Base-by-base conservation (phyloP, 2,888 invertebrate genomes). In the Lithophane leautieri region DNA sequence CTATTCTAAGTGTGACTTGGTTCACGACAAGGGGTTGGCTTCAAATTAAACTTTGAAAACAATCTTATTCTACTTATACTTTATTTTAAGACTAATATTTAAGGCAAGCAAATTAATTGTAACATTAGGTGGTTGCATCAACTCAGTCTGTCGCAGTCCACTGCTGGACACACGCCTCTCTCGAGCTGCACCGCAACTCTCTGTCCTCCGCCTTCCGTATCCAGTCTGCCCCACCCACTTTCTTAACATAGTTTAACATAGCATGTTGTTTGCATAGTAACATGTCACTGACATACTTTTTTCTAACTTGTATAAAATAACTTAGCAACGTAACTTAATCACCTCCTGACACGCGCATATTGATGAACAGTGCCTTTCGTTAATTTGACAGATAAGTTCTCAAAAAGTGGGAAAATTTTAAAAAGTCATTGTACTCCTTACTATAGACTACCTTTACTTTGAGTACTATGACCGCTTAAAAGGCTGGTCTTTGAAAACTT, bases 41-140 rank as follows among this genome's bases (percentile, higher is more conserved):
- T 47, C 28, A 52, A 61, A 61, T n/a, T 28, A 47, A 74, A 52
- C 42, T 8, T 44, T 56, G 22, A 19, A 14, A 25, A 40, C 14
- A 4, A 80, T 54, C 11, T 61, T 71, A 40, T 25, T 25, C 16
- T 34, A 61, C 50, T 65, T 16, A 47, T 2, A 34, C 25, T 7
- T 58, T 44, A 28, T 50, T 52, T 6, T 12, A 25, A 47, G 42
- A 34, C 6, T 44, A 25, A 70, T n/a, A 25, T 70, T 42, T n/a
- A 42, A 47, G 61, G 61, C 66, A 79, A 78, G 73, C 11, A 58
- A 12, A 44, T 25, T 28, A 9, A 19, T 65, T 47, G 16, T 42
- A 25, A 19, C 16, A 19, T 14, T 4, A n/a, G 16, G 19, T 50
- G 42, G 14, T n/a, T 42, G 63, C 34, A 34, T 34, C 34, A 34